phyloP scores from a whole-genome alignment of 2,797 vertebrate species.

The Tinamus major region DNA sequence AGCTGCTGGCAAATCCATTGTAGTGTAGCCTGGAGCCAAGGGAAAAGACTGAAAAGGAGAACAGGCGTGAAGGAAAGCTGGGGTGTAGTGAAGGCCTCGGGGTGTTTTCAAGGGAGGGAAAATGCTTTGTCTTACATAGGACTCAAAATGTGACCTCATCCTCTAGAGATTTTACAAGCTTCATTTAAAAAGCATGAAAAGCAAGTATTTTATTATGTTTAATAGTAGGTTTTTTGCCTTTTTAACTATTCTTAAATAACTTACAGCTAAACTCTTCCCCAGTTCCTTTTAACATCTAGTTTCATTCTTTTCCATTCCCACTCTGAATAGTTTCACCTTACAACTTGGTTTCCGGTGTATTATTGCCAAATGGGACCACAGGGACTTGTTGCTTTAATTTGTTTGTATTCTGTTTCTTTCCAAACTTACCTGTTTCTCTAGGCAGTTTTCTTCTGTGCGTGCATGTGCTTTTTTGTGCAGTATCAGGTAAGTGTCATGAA shows the following conservation, averaged over 20 bases:
- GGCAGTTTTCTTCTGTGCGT: background rate
- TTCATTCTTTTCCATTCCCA: background rate
- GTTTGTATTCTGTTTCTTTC: constrained; percentile 35
- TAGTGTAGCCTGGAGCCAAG: background rate
- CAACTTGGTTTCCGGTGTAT: background rate
- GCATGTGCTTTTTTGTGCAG: background rate
- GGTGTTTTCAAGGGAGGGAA: background rate
- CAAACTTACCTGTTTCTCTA: background rate
- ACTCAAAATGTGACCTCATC: constrained; percentile 16
- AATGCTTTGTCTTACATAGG: background rate
- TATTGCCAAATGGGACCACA: constrained; percentile 1
- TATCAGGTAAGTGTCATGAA: background rate
- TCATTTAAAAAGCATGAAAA: background rate
- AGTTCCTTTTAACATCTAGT: background rate
- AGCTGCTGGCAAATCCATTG: background rate
- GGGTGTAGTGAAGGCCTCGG: background rate
- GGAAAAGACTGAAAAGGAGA: background rate
- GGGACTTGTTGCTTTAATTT: constrained; percentile 42
- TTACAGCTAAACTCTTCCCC: background rate
- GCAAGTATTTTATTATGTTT: background rate
- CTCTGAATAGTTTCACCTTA: background rate
- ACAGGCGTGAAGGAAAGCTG: background rate
- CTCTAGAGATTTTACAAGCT: background rate
- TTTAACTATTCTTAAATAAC: background rate
- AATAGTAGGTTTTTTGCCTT: background rate